Conservation (phyloP, 1,140 invertebrate species). For the Lucilia sericata region DNA sequence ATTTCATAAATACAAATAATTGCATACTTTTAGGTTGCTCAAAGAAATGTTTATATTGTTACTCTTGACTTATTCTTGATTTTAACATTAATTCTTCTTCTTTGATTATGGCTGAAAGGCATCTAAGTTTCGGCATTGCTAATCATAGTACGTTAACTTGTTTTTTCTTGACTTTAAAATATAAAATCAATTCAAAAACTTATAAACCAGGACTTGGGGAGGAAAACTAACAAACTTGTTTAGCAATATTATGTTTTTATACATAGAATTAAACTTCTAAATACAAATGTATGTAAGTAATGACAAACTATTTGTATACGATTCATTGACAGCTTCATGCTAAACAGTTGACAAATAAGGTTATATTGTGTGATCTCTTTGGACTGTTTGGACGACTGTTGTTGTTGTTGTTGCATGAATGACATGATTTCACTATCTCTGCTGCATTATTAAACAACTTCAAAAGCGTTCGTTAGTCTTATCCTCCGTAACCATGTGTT, state of each 20-base stretch:
- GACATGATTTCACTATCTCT: constrained; percentile 14
- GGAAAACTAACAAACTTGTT: constrained; percentile 10
- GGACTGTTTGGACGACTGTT: constrained; percentile 3
- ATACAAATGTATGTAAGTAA: constrained; percentile 1
- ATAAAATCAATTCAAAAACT: not conserved
- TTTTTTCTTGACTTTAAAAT: not conserved
- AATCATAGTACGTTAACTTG: too few relatives aligned
- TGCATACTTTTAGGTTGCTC: too few relatives aligned
- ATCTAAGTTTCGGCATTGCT: too few relatives aligned
- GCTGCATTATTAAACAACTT: constrained; percentile 32
- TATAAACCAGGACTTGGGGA: not conserved
- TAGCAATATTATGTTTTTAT: not conserved
- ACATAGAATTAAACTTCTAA: not conserved
- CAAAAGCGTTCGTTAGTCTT: not conserved
- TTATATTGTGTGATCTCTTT: not conserved
- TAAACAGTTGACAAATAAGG: constrained; percentile 45
- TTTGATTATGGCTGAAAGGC: too few relatives aligned
- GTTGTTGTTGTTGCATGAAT: not conserved
- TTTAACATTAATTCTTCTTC: too few relatives aligned
- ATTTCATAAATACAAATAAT: too few relatives aligned
- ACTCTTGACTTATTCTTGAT: too few relatives aligned
- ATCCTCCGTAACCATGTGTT: constrained; percentile 23
- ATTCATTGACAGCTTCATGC: constrained; percentile 34
- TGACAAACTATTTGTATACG: constrained; percentile 43
- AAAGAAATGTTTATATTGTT: too few relatives aligned